Evolutionary conservation across 2,797 vertebrate species (phyloP), one percentile per base, ranked within the genome.

Genomic region (Sebastes minor): DNA sequence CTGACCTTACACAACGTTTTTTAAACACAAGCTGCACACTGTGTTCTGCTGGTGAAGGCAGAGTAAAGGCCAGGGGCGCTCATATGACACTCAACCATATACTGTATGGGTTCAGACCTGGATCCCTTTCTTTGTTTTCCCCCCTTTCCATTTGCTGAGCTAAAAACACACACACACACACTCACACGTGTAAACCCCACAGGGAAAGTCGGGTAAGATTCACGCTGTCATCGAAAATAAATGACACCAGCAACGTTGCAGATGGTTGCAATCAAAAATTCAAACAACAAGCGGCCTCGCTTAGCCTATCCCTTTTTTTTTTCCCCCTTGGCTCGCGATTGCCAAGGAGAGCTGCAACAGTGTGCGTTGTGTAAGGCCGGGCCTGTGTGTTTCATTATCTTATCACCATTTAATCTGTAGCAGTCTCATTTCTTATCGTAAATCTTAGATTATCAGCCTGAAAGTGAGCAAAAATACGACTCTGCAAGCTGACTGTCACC

Each of bases 191-290:
- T 49, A 82, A 89, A 84, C 78, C 88, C 91, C 87, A 89, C 68
- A 81, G 91, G 91, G 90, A 88, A 86, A 89, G 78, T 69, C 68
- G 85, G 87, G 68, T 85, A 89, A 87, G 92, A 93, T 92, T 92
- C 91, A 83, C 88, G 76, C 91, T 92, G 92, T 93, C 93, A 89
- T 92, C 84, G 87, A 90, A 91, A 93, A 93, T 91, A 91, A 94
- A 94, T 93, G 88, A 93, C 91, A 94, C 88, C 88, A 83, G 89
- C 92, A 84, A 92, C 69, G 49, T 87, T 91, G 90, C 94, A 94
- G 92, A 94, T 93, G 94, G 94, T 92, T 93, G 88, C 91, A 94
- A 95, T 95, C 91, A 94, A 92, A 94, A 90, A 94, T 94, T 93
- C 86, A 91, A 93, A 94, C 89, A 90, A 93, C 92, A 92, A 93